A percentile compares a stretch with the other conserved stretches of the same genome.
Conservation (phyloP, 2,797 vertebrate species). For the Sparidentex hasta region DNA sequence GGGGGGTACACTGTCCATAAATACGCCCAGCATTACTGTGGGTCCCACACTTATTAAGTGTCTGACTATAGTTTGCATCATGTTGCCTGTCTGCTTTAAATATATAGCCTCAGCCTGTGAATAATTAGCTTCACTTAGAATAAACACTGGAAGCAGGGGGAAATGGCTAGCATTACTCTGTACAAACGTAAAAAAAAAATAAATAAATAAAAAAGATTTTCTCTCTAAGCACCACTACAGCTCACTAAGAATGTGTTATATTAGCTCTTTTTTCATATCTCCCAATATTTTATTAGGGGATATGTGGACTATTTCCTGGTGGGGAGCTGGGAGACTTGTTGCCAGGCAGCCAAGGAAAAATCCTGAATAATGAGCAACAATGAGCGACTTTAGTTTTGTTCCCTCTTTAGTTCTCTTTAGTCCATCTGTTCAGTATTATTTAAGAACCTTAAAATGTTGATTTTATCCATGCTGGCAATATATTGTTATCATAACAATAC, state of each 20-base stretch:
- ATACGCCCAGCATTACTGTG: too few relatives aligned
- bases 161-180: neutral
- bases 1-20: too few relatives aligned
- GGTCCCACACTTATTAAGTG: too few relatives aligned
- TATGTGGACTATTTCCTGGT: neutral
- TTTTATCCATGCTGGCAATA: neutral
- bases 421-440: constrained; percentile 5
- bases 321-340: neutral
- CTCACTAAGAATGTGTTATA: neutral
- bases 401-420: neutral
- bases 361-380: constrained; percentile 6
- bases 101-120: too few relatives aligned
- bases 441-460: neutral
- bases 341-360: neutral
- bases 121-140: neutral
- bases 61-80: too few relatives aligned
- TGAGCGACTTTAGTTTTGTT: constrained; percentile 1
- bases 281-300: too few relatives aligned
- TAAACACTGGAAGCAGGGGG: neutral
- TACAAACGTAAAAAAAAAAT: neutral
- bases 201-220: neutral
- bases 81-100: too few relatives aligned
- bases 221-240: neutral
- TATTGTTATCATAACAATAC: too few relatives aligned
- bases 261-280: neutral